A percentile compares a stretch with the other conserved stretches of the same genome.
Evolutionary conservation across 2,797 vertebrate genomes (phyloP).

Genomic region (Coregonus suidteri): DNA sequence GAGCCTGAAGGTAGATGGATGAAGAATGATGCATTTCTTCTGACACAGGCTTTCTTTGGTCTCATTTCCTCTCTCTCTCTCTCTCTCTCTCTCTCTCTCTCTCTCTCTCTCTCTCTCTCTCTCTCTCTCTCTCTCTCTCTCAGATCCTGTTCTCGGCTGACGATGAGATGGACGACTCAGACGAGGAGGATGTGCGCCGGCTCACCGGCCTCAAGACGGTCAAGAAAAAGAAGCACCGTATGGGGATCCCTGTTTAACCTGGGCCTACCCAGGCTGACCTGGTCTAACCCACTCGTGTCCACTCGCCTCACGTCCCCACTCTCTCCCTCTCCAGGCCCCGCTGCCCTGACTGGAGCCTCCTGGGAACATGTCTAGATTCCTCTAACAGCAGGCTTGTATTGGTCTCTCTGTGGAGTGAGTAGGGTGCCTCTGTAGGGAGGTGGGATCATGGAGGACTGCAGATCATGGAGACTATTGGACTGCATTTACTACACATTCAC

Average conservation of each 20-base stretch:
- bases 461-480: not conserved
- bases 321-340: not conserved
- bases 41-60: too few relatives aligned
- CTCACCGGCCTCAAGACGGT: conserved; percentile 85
- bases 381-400: not conserved
- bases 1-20: too few relatives aligned
- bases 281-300: conserved; percentile 15
- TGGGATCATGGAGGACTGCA: not conserved
- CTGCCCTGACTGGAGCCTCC: not conserved
- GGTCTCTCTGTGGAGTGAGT: conserved; percentile 8
- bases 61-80: too few relatives aligned
- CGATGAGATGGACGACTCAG: conserved; percentile 97
- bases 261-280: conserved; percentile 20
- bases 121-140: conserved; percentile 13
- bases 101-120: too few relatives aligned
- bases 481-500: conserved; percentile 29
- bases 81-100: too few relatives aligned
- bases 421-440: not conserved
- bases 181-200: conserved; percentile 89
- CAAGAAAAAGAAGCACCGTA: conserved; percentile 96
- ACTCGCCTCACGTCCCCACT: conserved; percentile 21
- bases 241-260: conserved; percentile 92
- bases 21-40: too few relatives aligned
- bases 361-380: conserved; percentile 5
- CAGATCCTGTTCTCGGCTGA: conserved; percentile 98